phyloP scores from a whole-genome alignment of 2,113 vertebrate species.

The Scalopus aquaticus region DNA sequence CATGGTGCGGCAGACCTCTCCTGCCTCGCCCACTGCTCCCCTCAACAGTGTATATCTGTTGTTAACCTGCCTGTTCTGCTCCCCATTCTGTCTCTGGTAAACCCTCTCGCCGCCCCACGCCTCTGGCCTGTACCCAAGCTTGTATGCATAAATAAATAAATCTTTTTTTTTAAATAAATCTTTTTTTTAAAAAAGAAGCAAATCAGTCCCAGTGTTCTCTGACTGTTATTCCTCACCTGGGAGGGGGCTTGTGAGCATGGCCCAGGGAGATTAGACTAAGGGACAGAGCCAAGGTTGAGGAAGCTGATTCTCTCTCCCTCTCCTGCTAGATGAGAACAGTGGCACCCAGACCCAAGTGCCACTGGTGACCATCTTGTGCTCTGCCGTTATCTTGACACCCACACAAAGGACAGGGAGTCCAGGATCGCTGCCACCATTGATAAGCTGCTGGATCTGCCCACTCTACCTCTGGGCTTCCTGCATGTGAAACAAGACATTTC shows the following conservation, averaged over 20 bases:
- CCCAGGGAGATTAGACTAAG: not conserved
- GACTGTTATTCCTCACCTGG: not conserved
- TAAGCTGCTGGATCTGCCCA: not conserved
- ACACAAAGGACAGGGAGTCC: not conserved
- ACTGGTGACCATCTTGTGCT: not conserved
- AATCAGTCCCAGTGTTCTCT: accelerated
- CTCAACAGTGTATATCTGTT: no score
- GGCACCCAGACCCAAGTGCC: not conserved
- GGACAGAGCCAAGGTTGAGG: not conserved
- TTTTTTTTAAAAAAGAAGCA: no score
- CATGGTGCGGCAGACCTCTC: no score
- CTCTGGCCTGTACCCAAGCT: no score
- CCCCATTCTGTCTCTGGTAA: no score
- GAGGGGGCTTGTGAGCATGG: not conserved
- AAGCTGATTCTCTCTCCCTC: not conserved
- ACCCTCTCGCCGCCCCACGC: no score
- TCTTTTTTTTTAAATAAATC: no score
- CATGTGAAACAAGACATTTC: not conserved
- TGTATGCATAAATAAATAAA: no score
- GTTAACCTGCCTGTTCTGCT: no score
- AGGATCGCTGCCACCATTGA: no score
- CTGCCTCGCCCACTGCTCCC: no score
- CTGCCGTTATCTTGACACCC: accelerated
- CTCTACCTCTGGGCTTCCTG: not conserved
- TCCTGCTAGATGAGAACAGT: not conserved